A percentile compares a stretch with the other conserved stretches of the same genome.
These are phyloP conservation scores for Sebastes ruberrimus DNA, from an alignment of 2,797 vertebrate species.

Conservation along the genomic window DNA sequence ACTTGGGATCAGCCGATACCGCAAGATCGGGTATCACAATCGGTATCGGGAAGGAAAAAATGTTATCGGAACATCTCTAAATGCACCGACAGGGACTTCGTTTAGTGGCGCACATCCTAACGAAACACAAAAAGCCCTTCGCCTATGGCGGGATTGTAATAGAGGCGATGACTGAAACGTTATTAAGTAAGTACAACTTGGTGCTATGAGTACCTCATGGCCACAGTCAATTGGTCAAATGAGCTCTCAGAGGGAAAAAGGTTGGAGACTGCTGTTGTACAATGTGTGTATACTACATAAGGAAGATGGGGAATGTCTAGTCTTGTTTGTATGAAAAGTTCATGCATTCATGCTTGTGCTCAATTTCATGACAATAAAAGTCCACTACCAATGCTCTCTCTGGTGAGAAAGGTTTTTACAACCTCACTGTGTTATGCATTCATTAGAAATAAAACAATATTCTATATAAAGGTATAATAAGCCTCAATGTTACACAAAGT, in stretches of 20 bases:
- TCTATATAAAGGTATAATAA: conserved; percentile 38
- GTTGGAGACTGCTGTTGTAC: fast-evolving
- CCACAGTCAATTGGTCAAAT: too few species aligned
- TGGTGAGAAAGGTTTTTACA: neutral
- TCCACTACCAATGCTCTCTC: neutral
- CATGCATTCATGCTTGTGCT: neutral
- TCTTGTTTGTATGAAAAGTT: neutral
- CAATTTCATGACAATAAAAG: neutral
- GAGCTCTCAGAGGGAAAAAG: too few species aligned
- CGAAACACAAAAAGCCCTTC: too few species aligned
- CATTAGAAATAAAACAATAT: neutral
- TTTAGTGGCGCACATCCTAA: too few species aligned
- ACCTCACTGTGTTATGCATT: neutral
- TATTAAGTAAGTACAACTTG: too few species aligned
- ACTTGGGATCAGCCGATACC: too few species aligned
- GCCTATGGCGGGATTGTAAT: too few species aligned
- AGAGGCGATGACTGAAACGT: too few species aligned
- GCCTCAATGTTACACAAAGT: conserved; percentile 39
- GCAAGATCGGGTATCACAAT: too few species aligned
- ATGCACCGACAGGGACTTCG: fast-evolving
- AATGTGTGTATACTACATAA: neutral
- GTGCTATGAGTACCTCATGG: too few species aligned
- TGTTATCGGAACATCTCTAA: too few species aligned
- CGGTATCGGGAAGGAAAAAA: too few species aligned
- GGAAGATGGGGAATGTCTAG: neutral